Evolutionary conservation across 1,140 invertebrate genomes (phyloP).

Genomic region (Sitobion miscanthi): DNA sequence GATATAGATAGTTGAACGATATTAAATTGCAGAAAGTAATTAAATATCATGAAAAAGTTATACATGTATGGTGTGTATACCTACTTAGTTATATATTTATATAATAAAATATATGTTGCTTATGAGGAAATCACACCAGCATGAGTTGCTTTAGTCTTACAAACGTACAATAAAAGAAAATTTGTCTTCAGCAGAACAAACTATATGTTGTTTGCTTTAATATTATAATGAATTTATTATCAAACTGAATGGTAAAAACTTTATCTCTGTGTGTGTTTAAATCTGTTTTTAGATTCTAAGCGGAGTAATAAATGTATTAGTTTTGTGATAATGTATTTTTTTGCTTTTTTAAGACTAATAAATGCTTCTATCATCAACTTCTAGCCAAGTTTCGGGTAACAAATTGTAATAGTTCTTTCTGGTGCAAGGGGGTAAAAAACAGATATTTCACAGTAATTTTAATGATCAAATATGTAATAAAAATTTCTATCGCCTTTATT

Average conservation of each 20-base stretch:
- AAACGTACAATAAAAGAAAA: background rate
- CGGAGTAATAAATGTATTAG: background rate
- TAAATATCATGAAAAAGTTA: background rate
- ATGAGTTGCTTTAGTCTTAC: background rate
- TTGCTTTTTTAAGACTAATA: too few relatives aligned
- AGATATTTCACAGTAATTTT: background rate
- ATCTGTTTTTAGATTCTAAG: background rate
- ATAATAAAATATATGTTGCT: background rate
- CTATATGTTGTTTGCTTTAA: background rate
- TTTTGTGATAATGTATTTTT: too few relatives aligned
- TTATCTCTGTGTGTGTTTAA: background rate
- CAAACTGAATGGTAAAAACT: background rate
- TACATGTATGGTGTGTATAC: background rate
- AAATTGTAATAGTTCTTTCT: background rate
- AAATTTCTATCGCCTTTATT: too few relatives aligned
- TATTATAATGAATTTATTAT: background rate
- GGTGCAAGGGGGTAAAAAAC: background rate
- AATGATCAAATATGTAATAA: too few relatives aligned
- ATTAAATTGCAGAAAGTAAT: background rate
- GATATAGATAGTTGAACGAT: background rate
- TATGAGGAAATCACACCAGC: background rate
- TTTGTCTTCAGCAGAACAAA: background rate
- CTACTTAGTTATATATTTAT: background rate
- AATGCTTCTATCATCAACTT: background rate
- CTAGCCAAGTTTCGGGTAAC: background rate